These are phyloP conservation scores for Pituophis catenifer DNA, from an alignment of 2,113 vertebrate species.

Conservation along the genomic window DNA sequence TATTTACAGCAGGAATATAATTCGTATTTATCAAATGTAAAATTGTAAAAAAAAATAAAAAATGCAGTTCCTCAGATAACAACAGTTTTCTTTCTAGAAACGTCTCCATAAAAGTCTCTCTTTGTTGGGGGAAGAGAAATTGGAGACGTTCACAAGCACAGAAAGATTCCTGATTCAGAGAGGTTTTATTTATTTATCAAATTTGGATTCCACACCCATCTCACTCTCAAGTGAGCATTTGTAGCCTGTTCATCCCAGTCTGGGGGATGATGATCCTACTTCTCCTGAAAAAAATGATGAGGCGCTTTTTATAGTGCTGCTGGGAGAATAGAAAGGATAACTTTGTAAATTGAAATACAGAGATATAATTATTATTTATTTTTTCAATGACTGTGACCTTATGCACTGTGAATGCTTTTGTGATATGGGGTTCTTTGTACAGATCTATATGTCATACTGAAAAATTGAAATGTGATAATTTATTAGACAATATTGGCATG, in stretches of 20 bases:
- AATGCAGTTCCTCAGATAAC: constrained; percentile 12
- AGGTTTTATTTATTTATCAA: background rate
- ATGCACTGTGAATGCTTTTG: constrained; percentile 97
- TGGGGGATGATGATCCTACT: constrained; percentile 1
- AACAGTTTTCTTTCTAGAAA: constrained; percentile 12
- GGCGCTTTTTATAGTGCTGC: constrained; percentile 58
- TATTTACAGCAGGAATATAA: constrained; percentile 22
- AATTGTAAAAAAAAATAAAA: constrained; percentile 13
- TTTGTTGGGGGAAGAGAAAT: constrained; percentile 23
- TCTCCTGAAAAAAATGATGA: constrained; percentile 41
- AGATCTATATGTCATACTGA: constrained; percentile 70
- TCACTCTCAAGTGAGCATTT: constrained; percentile 21
- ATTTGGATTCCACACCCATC: background rate
- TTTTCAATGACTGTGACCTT: constrained; percentile 89
- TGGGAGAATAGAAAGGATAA: constrained; percentile 61
- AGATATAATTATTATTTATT: constrained; percentile 76
- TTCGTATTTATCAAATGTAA: constrained; percentile 24
- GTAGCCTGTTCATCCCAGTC: constrained; percentile 32
- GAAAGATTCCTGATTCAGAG: constrained; percentile 31
- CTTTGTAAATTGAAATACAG: constrained; percentile 70
- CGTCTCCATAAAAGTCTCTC: background rate
- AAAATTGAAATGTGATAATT: constrained; percentile 64
- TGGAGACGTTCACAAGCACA: background rate
- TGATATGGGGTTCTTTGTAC: constrained; percentile 87
- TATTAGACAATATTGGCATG: constrained; percentile 73